A percentile compares a stretch with the other conserved stretches of the same genome.
phyloP scores from a whole-genome alignment of 2,113 vertebrate species.

The Rhea americana region DNA sequence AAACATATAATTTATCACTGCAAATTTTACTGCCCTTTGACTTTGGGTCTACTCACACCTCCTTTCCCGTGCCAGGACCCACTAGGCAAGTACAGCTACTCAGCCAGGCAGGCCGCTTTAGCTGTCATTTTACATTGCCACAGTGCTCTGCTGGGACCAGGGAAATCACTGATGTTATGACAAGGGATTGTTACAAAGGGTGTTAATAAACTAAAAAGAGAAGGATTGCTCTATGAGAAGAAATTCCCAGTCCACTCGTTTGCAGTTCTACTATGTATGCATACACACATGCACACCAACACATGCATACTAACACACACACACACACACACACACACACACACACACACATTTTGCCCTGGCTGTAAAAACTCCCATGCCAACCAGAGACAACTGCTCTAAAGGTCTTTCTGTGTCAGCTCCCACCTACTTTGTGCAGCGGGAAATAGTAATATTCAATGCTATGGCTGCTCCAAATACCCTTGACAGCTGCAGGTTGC shows the following conservation, averaged over 20 bases:
- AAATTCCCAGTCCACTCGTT: background rate
- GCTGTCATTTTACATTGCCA: background rate
- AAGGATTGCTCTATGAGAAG: background rate
- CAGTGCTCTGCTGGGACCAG: background rate
- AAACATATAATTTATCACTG: background rate
- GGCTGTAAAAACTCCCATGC: background rate
- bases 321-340: background rate
- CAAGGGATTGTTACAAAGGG: background rate
- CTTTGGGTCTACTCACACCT: background rate
- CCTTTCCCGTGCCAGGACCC: background rate
- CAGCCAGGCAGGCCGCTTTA: fast-evolving
- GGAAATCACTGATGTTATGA: background rate
- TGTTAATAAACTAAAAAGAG: background rate
- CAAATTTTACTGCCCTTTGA: background rate
- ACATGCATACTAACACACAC: background rate
- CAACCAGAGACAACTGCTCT: background rate
- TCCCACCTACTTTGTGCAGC: background rate
- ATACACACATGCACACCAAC: background rate
- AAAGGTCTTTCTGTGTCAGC: background rate
- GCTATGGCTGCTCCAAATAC: background rate
- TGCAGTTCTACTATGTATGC: background rate
- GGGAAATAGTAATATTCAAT: background rate
- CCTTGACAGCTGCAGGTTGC: background rate
- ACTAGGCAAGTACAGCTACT: fast-evolving
- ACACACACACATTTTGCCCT: background rate